These are phyloP conservation scores for Drosophila multiciliata DNA, from an alignment of 2,888 invertebrate genomes.

Conservation along the genomic window DNA sequence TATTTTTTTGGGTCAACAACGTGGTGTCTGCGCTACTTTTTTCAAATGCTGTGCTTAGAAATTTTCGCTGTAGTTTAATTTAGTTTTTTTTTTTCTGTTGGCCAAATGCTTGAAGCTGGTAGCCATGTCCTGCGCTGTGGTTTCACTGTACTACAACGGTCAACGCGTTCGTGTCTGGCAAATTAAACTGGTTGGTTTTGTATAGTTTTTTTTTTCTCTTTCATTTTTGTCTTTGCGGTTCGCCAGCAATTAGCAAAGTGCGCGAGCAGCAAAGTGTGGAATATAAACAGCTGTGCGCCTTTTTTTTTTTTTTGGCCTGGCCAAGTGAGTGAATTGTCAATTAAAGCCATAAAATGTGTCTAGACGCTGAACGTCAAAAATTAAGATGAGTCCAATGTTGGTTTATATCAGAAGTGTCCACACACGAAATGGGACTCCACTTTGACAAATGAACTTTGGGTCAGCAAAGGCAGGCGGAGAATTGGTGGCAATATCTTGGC, in stretches of 20 bases:
- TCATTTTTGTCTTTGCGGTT: constrained; percentile 43
- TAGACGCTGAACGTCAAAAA: constrained; percentile 69
- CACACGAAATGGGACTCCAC: constrained; percentile 20
- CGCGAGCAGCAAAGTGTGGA: background rate
- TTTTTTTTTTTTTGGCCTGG: background rate
- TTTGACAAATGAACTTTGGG: constrained; percentile 57
- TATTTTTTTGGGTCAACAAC: constrained; percentile 44
- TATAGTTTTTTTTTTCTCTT: constrained; percentile 27
- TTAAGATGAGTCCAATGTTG: constrained; percentile 5
- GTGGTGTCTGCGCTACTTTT: constrained; percentile 26
- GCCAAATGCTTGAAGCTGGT: background rate
- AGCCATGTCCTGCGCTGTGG: background rate
- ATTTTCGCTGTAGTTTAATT: constrained; percentile 37
- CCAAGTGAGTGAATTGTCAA: constrained; percentile 45
- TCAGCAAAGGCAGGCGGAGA: background rate
- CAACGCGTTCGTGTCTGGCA: constrained; percentile 2
- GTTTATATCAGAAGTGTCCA: constrained; percentile 22
- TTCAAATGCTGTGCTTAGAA: constrained; percentile 42
- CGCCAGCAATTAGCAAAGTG: constrained; percentile 65
- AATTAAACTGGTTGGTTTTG: constrained; percentile 26
- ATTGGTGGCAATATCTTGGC: constrained; percentile 4
- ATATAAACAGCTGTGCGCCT: background rate
- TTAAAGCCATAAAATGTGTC: constrained; percentile 64
- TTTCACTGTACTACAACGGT: background rate
- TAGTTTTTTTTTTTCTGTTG: constrained; percentile 19